Conservation (phyloP, 2,888 invertebrate genomes). For the Conistra vaccinii region DNA sequence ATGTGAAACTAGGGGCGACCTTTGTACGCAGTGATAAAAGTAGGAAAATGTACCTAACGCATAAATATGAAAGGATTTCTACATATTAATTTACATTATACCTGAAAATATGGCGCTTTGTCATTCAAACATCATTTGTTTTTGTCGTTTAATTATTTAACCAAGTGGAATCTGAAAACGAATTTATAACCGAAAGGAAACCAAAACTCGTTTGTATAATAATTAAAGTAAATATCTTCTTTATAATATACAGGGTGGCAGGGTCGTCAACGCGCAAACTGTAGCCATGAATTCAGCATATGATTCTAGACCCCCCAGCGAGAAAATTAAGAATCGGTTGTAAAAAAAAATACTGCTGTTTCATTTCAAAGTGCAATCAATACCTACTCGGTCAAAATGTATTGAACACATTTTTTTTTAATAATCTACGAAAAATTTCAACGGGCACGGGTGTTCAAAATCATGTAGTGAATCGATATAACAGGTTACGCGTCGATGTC, state of each 20-base stretch:
- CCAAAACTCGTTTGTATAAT: not conserved
- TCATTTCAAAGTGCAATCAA: too few relatives aligned
- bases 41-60: slow-evolving; percentile 26
- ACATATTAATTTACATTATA: slow-evolving; percentile 18
- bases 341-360: too few relatives aligned
- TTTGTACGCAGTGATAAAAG: slow-evolving; percentile 37
- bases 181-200: not conserved
- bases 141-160: slow-evolving; percentile 19
- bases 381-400: too few relatives aligned
- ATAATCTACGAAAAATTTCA: too few relatives aligned
- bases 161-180: not conserved
- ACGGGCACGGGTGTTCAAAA: too few relatives aligned
- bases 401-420: too few relatives aligned
- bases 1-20: slow-evolving; percentile 27
- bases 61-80: slow-evolving; percentile 15
- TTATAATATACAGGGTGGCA: not conserved
- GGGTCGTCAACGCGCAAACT: too few relatives aligned
- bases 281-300: too few relatives aligned
- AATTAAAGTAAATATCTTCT: not conserved
- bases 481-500: too few relatives aligned
- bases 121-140: slow-evolving; percentile 23
- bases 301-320: too few relatives aligned
- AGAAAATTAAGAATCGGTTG: too few relatives aligned
- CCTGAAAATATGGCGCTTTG: slow-evolving; percentile 3
- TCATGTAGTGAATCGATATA: too few relatives aligned